Conservation (phyloP, 2,888 invertebrate species). For the Trimorus sp. region DNA sequence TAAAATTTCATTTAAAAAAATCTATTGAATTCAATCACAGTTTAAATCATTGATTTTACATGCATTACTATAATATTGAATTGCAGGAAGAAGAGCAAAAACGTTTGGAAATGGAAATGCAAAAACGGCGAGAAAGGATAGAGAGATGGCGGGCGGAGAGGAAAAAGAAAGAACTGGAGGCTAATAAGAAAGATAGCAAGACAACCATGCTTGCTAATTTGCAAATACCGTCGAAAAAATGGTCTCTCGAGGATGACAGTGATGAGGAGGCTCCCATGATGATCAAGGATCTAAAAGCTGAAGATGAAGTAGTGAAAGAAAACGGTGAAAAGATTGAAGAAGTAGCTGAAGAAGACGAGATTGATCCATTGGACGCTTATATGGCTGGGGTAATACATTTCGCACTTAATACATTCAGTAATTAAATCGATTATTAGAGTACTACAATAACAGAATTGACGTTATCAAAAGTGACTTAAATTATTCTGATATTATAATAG, state of each 20-base stretch:
- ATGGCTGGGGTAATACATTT: conserved; percentile 88
- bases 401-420: neutral
- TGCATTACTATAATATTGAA: no score
- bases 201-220: conserved; percentile 85
- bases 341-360: conserved; percentile 87
- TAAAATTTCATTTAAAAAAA: no score
- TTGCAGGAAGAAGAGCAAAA: no score
- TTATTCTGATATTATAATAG: no score
- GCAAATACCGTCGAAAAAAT: conserved; percentile 92
- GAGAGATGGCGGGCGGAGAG: conserved; percentile 98
- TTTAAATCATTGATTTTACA: no score
- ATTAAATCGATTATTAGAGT: no score
- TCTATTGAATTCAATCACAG: no score
- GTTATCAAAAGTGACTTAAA: no score
- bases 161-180: conserved; percentile 92
- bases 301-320: conserved; percentile 84
- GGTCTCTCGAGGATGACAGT: conserved; percentile 97
- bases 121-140: conserved; percentile 95
- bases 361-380: conserved; percentile 98
- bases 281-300: conserved; percentile 78
- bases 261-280: conserved; percentile 84
- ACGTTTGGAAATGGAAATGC: conserved; percentile 96
- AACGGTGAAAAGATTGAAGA: conserved; percentile 75
- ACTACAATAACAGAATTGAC: no score
- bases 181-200: conserved; percentile 88